Conservation (phyloP, 2,113 vertebrate genomes). For the Crotalus viridis region DNA sequence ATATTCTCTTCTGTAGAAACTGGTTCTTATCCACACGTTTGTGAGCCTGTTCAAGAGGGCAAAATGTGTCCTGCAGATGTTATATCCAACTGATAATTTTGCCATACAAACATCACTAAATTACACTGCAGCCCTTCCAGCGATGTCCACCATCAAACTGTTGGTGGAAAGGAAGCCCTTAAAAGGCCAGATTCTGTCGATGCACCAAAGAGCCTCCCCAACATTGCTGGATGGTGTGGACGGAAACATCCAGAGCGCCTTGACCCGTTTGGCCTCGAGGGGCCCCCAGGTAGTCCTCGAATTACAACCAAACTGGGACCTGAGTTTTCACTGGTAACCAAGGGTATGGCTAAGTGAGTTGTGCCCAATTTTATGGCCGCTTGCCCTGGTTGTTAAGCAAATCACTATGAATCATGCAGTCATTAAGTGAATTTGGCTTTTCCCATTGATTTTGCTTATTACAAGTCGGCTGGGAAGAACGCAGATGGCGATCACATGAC, state of each 20-base stretch:
- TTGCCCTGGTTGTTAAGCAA: not conserved
- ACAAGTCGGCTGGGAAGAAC: too few species aligned
- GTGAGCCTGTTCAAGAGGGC: not conserved
- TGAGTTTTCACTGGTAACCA: not conserved
- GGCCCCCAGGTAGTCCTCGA: not conserved
- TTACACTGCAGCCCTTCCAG: too few species aligned
- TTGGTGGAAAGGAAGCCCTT: not conserved
- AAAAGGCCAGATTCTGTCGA: not conserved
- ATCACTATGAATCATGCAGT: not conserved
- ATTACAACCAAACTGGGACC: not conserved
- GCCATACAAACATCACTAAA: not conserved
- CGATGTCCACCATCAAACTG: not conserved
- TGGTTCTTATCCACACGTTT: not conserved
- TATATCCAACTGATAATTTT: not conserved
- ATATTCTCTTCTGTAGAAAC: not conserved
- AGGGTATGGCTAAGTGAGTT: not conserved
- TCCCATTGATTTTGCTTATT: not conserved
- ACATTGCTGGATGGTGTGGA: not conserved
- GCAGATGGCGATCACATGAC: not conserved
- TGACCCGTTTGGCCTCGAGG: not conserved
- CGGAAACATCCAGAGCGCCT: not conserved
- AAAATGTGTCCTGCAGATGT: not conserved
- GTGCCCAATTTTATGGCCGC: not conserved
- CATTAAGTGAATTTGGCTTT: not conserved
- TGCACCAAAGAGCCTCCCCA: not conserved